Conservation (phyloP, 1,140 invertebrate species). For the Idris sp. region DNA sequence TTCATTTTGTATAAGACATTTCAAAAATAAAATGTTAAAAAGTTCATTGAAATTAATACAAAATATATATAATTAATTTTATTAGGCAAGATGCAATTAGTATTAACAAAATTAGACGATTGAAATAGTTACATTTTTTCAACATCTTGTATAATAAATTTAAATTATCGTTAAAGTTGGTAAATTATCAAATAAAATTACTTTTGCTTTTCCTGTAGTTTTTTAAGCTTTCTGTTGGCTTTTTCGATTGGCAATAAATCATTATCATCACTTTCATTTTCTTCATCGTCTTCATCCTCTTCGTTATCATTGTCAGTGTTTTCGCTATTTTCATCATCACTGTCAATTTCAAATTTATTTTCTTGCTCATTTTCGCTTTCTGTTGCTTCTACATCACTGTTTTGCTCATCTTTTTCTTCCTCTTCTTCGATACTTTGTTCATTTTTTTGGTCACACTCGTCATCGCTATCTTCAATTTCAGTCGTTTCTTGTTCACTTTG, state of each 20-base stretch:
- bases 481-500: conserved; percentile 75
- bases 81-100: no score
- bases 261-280: conserved; percentile 79
- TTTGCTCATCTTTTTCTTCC: conserved; percentile 70
- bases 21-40: no score
- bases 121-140: no score
- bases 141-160: no score
- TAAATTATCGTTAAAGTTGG: no score
- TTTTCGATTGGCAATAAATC: conserved; percentile 92
- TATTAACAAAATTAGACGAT: no score
- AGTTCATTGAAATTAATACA: no score
- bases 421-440: conserved; percentile 70
- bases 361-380: conserved; percentile 70
- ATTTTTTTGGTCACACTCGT: conserved; percentile 44
- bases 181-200: conserved; percentile 56
- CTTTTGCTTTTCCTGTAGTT: conserved; percentile 76
- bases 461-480: conserved; percentile 67
- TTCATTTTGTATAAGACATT: no score
- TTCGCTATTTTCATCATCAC: conserved; percentile 76
- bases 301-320: conserved; percentile 51
- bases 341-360: background rate
- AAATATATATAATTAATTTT: no score
- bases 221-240: conserved; percentile 87
- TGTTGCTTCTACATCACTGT: conserved; percentile 49
- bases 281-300: conserved; percentile 77